A percentile compares a stretch with the other conserved stretches of the same genome.
Evolutionary conservation across 2,113 vertebrate genomes (phyloP).

Genomic region (Microcebus jonahi): DNA sequence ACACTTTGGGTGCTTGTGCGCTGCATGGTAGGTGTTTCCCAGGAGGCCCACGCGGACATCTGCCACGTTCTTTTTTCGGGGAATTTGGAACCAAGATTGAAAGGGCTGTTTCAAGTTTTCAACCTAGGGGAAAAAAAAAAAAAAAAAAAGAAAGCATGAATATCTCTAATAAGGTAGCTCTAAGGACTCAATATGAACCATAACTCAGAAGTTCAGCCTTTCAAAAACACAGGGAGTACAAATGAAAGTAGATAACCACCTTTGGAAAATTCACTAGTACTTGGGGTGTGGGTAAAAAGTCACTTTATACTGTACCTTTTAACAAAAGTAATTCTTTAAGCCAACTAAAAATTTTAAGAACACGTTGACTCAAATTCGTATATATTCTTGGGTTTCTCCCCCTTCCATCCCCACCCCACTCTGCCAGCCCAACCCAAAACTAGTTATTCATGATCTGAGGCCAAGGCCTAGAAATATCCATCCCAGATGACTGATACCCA

Average conservation of each 20-base stretch:
- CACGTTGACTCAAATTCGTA: not conserved
- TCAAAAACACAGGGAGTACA: conserved; percentile 15
- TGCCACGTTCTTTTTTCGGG: conserved; percentile 81
- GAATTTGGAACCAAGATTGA: conserved; percentile 87
- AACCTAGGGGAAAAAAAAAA: conserved; percentile 64
- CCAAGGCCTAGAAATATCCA: not conserved
- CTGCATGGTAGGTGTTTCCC: conserved; percentile 43
- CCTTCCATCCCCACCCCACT: too few relatives aligned
- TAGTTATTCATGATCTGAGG: not conserved
- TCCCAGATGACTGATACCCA: not conserved
- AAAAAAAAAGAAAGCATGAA: not conserved
- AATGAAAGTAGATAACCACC: not conserved
- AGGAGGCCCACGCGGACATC: conserved; percentile 77
- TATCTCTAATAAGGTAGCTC: not conserved
- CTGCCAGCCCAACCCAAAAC: not conserved
- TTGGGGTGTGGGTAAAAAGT: not conserved
- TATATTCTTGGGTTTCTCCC: not conserved
- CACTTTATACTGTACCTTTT: not conserved
- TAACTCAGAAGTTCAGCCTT: conserved; percentile 1
- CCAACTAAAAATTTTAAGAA: not conserved
- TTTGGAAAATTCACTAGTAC: not conserved
- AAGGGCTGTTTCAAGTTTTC: conserved; percentile 85
- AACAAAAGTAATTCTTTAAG: conserved; percentile 30
- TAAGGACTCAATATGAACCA: not conserved
- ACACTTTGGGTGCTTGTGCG: conserved; percentile 84